These are phyloP conservation scores for Montipora efflorescens DNA, from an alignment of 64 coral and sea anemone genomes.

Conservation along the genomic window DNA sequence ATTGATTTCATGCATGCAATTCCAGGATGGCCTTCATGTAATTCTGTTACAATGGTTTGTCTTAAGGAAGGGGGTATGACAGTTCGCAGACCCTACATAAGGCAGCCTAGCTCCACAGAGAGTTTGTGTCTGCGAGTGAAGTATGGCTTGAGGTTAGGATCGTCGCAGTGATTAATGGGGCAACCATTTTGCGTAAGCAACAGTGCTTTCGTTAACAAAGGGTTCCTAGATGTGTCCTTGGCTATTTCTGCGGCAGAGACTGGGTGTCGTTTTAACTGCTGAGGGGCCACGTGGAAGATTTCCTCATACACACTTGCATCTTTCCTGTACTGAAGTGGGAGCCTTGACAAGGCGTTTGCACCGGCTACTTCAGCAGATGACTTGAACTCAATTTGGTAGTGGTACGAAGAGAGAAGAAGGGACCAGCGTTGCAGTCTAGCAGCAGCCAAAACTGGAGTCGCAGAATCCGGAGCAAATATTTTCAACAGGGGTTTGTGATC, in stretches of 20 bases:
- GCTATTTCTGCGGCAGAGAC: conserved; percentile 12
- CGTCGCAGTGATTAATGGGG: not conserved
- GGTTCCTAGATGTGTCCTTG: not conserved
- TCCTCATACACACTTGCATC: not conserved
- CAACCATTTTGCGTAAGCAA: conserved; percentile 42
- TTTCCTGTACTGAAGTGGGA: not conserved
- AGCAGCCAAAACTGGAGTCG: too few species aligned
- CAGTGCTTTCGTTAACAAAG: not conserved
- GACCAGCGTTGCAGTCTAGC: too few species aligned
- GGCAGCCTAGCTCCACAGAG: conserved; percentile 41
- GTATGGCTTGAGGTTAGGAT: conserved; percentile 51
- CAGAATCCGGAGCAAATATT: too few species aligned
- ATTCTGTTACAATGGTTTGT: conserved; percentile 19
- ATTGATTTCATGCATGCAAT: conserved; percentile 58
- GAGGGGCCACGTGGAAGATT: not conserved
- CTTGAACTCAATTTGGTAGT: too few species aligned
- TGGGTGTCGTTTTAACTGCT: too few species aligned
- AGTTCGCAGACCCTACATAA: conserved; percentile 29
- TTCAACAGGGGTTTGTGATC: too few species aligned
- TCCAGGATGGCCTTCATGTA: conserved; percentile 65
- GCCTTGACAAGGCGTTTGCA: too few species aligned
- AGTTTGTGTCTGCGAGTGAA: conserved; percentile 34
- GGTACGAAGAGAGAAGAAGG: too few species aligned
- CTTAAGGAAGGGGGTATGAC: not conserved
- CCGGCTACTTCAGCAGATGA: too few species aligned